Percentiles rank a stretch among this genome's conserved stretches.
These are phyloP conservation scores for Amphiura filiformis DNA, from an alignment of 35 echinoderm and acorn worm species.

Conservation along the genomic window DNA sequence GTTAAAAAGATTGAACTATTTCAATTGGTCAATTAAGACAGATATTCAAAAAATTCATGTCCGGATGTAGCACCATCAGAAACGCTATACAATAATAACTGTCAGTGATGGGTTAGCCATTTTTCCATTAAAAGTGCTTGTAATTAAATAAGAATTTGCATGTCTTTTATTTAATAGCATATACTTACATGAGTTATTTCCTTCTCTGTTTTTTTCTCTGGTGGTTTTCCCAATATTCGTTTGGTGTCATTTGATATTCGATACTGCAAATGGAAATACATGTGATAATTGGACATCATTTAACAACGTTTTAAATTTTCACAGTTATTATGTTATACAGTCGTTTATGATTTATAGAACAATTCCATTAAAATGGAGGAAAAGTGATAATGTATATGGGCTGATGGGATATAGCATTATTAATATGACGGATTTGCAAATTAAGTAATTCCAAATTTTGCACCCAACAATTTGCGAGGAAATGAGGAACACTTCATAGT, in stretches of 20 bases:
- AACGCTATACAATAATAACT: background rate
- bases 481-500: no score
- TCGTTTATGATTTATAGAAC: background rate
- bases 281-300: background rate
- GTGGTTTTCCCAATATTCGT: slow-evolving; percentile 7
- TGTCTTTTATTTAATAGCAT: background rate
- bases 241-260: slow-evolving; percentile 53
- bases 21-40: background rate
- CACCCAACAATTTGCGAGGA: no score
- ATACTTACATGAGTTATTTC: slow-evolving; percentile 50
- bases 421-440: no score
- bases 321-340: background rate
- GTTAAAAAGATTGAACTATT: background rate
- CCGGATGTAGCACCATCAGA: background rate
- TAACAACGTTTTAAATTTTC: background rate
- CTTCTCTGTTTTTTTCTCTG: slow-evolving; percentile 24
- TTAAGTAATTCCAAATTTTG: no score
- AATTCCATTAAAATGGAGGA: background rate
- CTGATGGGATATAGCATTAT: no score
- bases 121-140: background rate
- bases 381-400: background rate
- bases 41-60: background rate
- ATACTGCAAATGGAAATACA: slow-evolving; percentile 26
- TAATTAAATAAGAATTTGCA: background rate
- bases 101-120: background rate